Evolutionary conservation across 2,797 vertebrate genomes (phyloP), one percentile per base, ranked within the genome.

Genomic region (Leptodactylus fallax): DNA sequence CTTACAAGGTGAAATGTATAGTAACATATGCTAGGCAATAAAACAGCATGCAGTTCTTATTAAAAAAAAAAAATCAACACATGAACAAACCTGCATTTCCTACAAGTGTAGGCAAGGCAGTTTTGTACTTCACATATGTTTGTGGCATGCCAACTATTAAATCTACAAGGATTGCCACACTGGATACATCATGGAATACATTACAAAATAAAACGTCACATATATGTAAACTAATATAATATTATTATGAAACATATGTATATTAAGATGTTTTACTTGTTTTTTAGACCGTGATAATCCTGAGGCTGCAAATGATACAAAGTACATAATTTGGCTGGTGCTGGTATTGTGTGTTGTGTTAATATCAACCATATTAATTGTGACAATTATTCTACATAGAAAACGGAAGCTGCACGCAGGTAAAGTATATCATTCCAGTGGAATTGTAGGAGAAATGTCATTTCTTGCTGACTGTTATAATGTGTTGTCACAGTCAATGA

Each of bases 271-370:
- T 21, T 87, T 86, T 10, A 47, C 85, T 25, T 89, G 88, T 90
- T 47, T 76, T 7, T 53, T 90, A 95, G 94, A 90, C 87, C 5
- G 77, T 0, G 25, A 86, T 27, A 71, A 16, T 19, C 78, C 88
- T 67, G 78, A 55, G 83, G 91, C 85, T 76, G 77, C 51, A 79
- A 92, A 90, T 78, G 85, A 88, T 65, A 90, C 90, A 0, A 88
- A 90, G 86, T 88, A 69, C 67, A 77, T 92, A 81, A 82, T 94
- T 84, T 95, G 94, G 94, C 92, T 93, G 87, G 91, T 90, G 89
- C 21, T 95, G 91, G 92, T 88, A 56, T 86, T 90, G 87, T 90
- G 92, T 80, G 21, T 93, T 85, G 90, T 90, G n/a, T 81, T 93
- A 87, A 91, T 92, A 84, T 53, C 95, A 87, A 86, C 91, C 69